A percentile compares a stretch with the other conserved stretches of the same genome.
Conservation (phyloP, 2,888 invertebrate species). For the Parapristionchus giblindavisi region DNA sequence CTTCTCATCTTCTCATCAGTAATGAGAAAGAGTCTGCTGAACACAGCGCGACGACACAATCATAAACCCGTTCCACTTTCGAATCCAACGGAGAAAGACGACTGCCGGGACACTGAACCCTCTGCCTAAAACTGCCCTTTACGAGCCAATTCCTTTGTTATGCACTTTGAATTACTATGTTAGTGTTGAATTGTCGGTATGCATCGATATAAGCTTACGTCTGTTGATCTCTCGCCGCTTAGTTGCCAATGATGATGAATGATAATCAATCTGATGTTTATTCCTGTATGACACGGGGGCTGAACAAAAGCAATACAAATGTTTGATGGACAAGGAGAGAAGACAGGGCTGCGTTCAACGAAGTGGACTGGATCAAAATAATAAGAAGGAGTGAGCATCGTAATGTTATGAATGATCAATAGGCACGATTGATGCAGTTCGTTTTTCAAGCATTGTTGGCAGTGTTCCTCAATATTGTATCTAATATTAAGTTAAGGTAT, state of each 20-base stretch:
- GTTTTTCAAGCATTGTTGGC: too few relatives aligned
- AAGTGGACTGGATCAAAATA: too few relatives aligned
- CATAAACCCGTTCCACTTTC: slow-evolving; percentile 21
- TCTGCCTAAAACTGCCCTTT: background rate
- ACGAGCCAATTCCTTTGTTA: background rate
- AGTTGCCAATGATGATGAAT: background rate
- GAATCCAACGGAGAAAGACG: slow-evolving; percentile 19
- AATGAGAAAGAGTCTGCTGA: slow-evolving; percentile 27
- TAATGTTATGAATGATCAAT: too few relatives aligned
- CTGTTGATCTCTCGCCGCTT: background rate
- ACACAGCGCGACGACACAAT: background rate
- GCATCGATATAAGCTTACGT: too few relatives aligned
- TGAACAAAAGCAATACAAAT: background rate
- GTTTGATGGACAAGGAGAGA: background rate
- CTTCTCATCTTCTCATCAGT: slow-evolving; percentile 33
- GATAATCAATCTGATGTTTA: slow-evolving; percentile 15
- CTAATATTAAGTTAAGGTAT: too few relatives aligned
- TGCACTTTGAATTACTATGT: background rate
- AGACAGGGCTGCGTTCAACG: too few relatives aligned
- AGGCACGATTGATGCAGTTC: too few relatives aligned
- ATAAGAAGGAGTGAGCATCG: too few relatives aligned
- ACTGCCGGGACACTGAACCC: background rate
- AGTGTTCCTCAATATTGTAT: too few relatives aligned
- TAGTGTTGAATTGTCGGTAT: too few relatives aligned
- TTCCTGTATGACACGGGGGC: slow-evolving; percentile 36